Base-by-base conservation (phyloP, 2,888 invertebrate species). In the Xiphydria camelus region DNA sequence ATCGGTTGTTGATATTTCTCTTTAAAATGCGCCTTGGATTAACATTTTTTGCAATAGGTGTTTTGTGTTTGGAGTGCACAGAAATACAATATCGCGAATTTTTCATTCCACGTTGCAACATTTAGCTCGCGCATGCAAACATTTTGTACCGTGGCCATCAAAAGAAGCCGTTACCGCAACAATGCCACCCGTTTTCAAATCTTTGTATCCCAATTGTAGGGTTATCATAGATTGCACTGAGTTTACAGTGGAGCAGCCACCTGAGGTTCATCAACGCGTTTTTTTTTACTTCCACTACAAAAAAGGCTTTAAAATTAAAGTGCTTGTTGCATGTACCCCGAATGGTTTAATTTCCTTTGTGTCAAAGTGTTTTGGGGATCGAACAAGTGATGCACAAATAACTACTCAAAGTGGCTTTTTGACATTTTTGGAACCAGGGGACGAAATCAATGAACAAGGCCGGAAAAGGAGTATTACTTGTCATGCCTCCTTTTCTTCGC, bases 1-100 rank as follows among this genome's bases (percentile, higher is more conserved):
- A 42, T 19, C 9, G 14, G 19, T 18, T 43, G 18, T 21, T 47
- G 2, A 19, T 50, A 22, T 50, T 47, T 33, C 22, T 47, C 4
- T 10, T 51, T 6, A 54, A 51, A 37, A 49, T 56, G 47, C 53
- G 49, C 44, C 18, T 19, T 31, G 51, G 53, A 3, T 26, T 49
- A 2, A 40, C 44, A 7, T 51, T 47, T 45, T 35, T 51, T 23
- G 45, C 43, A 9, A 18, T 47, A 19, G 40, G 47, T 25, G 47
- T 47, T 33, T 26, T 56, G 15, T 56, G n/a, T n/a, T 49, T 19
- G 15, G 31, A 4, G 15, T 44, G 5, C 52, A 57, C 32, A 40
- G 53, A 45, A 53, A 48, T n/a, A 57, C 54, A 3, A 31, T 51
- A 23, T 57, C 53, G 4, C 47, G 41, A 48, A 49, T 49, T 20